Evolutionary conservation across 1,140 invertebrate species (phyloP), one percentile per base, ranked within the genome.

Genomic region (Cherax destructor): DNA sequence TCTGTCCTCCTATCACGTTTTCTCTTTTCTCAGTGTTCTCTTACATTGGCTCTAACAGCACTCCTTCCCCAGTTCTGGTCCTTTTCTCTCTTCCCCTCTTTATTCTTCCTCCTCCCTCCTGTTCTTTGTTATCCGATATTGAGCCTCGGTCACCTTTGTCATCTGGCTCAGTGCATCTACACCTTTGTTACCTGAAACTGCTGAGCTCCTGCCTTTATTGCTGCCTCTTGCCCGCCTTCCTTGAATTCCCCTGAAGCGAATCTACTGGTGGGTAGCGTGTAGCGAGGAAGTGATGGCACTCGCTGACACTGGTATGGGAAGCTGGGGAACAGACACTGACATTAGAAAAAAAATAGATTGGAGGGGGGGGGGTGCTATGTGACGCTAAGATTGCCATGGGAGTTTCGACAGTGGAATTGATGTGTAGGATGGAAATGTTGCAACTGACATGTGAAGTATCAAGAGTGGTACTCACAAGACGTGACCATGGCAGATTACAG

Each of bases 171-270:
- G 13, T 79, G 47, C 85, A 59, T 77, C 61, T 76, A 56, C 85
- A 79, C 85, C 85, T 87, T 87, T 87, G 85, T 87, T 87, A 87
- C 85, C 76, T 30, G 85, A 87, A 79, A 87, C 85, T 87, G 74
- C 85, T 87, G 76, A 74, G 85, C 56, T 59, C 50, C 21, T 24
- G 56, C 49, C 85, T 78, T 87, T 87, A 87, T 87, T 87, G 77
- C 85, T 74, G 24, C 52, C 74, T 47, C 59, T 11, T 65, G 6
- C 85, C 59, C 30, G 24, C 74, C 30, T 61, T 9, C 74, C 85
- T 59, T 61, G 24, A 87, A 76, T 78, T 87, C 85, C 76, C 72
- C 24, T 30, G 56, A 61, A 81, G 79, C 49, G 52, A 81, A 0
- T 18, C 13, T 50, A 50, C 9, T 81, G 52, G 79, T 24, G 79